Conservation (phyloP, 2,888 invertebrate genomes). For the Phaonia tiefii region DNA sequence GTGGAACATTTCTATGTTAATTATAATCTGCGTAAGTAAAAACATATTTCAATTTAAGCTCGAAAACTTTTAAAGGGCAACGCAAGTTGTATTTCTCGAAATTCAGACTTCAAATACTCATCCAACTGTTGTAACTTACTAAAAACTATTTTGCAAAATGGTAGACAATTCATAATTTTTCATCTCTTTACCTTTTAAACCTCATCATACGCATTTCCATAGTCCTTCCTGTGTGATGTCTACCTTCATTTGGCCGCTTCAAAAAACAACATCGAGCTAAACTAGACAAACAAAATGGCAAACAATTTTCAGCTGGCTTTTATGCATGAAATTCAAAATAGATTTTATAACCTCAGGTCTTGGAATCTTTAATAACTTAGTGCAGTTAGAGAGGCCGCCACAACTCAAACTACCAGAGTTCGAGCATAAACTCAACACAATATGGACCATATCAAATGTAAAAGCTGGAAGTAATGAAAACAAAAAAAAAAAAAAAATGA, state of each 20-base stretch:
- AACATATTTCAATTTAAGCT: too few species aligned
- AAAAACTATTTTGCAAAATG: too few species aligned
- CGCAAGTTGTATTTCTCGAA: too few species aligned
- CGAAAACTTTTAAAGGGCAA: too few species aligned
- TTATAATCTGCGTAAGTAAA: too few species aligned
- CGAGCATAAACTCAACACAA: neutral
- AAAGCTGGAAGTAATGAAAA: neutral
- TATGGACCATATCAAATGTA: slow-evolving; percentile 6
- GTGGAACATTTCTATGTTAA: too few species aligned
- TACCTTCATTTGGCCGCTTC: neutral
- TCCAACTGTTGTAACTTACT: too few species aligned
- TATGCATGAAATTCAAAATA: slow-evolving; percentile 17
- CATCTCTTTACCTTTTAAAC: too few species aligned
- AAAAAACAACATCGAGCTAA: slow-evolving; percentile 2
- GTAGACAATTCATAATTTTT: too few species aligned
- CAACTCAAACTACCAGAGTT: neutral
- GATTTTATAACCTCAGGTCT: slow-evolving; percentile 21
- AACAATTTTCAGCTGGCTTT: neutral
- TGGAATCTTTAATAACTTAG: slow-evolving; percentile 24
- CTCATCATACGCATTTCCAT: neutral
- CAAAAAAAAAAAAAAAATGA: too few species aligned
- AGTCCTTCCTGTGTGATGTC: neutral
- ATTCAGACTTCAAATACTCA: too few species aligned
- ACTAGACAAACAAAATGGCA: slow-evolving; percentile 13
- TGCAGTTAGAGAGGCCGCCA: neutral